Conservation (phyloP, 37 sponge, comb jelly and placozoan species). For the Theonella swinhoei region DNA sequence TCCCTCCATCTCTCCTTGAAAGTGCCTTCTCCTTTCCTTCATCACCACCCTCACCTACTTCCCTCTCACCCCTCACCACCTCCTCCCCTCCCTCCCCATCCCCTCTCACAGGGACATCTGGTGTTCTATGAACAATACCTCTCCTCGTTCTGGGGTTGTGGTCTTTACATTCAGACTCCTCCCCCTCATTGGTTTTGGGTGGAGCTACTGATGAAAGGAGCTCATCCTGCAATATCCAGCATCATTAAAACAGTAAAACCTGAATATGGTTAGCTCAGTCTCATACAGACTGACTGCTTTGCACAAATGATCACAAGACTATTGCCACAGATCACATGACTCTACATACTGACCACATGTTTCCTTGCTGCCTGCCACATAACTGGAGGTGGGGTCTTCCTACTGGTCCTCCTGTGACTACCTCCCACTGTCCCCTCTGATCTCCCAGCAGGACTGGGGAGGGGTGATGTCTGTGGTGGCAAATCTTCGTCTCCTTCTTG, state of each 20-base stretch:
- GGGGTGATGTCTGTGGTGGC: background rate
- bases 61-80: too few species aligned
- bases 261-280: too few species aligned
- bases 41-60: background rate
- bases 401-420: background rate
- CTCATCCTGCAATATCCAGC: too few species aligned
- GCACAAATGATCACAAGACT: too few species aligned
- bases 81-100: too few species aligned
- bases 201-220: too few species aligned
- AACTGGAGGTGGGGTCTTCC: background rate
- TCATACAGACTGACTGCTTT: too few species aligned
- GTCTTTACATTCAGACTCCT: background rate
- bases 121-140: too few species aligned
- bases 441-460: background rate
- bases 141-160: background rate
- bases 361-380: constrained; percentile 29
- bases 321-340: background rate
- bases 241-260: too few species aligned
- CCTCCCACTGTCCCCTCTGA: background rate
- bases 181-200: background rate
- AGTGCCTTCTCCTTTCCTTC: background rate
- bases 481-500: background rate
- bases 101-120: too few species aligned
- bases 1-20: background rate
- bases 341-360: constrained; percentile 22